A percentile compares a stretch with the other conserved stretches of the same genome.
Evolutionary conservation across 2,888 invertebrate species (phyloP).

Genomic region (Acleris emargana): DNA sequence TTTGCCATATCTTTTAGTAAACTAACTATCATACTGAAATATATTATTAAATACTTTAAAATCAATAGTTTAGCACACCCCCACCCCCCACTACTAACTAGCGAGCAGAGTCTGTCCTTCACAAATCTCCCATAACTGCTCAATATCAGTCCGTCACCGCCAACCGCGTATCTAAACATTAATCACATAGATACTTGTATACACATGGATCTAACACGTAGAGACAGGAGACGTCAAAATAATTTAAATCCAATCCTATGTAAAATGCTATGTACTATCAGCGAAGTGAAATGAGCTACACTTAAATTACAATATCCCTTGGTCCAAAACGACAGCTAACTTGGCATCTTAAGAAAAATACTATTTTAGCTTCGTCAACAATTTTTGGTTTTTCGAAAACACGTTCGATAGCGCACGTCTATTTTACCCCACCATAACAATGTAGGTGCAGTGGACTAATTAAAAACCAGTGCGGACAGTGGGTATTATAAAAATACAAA

Average conservation of each 20-base stretch:
- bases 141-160: slow-evolving; percentile 74
- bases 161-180: slow-evolving; percentile 67
- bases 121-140: slow-evolving; percentile 51
- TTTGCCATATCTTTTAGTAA: no score
- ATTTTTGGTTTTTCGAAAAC: slow-evolving; percentile 45
- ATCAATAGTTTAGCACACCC: slow-evolving; percentile 45
- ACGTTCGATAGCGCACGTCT: slow-evolving; percentile 65
- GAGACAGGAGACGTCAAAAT: slow-evolving; percentile 64
- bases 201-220: slow-evolving; percentile 76
- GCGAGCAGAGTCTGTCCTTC: slow-evolving; percentile 51
- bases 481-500: slow-evolving; percentile 48
- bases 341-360: slow-evolving; percentile 79
- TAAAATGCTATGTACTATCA: slow-evolving; percentile 69
- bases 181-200: slow-evolving; percentile 77
- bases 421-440: slow-evolving; percentile 30
- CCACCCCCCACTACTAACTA: slow-evolving; percentile 67
- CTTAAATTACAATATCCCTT: slow-evolving; percentile 73
- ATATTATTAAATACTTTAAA: not conserved
- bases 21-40: not conserved
- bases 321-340: slow-evolving; percentile 78
- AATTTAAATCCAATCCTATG: slow-evolving; percentile 47
- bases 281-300: slow-evolving; percentile 76
- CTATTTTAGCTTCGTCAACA: slow-evolving; percentile 56
- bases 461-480: slow-evolving; percentile 39
- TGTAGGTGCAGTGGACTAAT: slow-evolving; percentile 28